phyloP scores from a whole-genome alignment of 2,888 invertebrate genomes.

The Limnephilus rhombicus region DNA sequence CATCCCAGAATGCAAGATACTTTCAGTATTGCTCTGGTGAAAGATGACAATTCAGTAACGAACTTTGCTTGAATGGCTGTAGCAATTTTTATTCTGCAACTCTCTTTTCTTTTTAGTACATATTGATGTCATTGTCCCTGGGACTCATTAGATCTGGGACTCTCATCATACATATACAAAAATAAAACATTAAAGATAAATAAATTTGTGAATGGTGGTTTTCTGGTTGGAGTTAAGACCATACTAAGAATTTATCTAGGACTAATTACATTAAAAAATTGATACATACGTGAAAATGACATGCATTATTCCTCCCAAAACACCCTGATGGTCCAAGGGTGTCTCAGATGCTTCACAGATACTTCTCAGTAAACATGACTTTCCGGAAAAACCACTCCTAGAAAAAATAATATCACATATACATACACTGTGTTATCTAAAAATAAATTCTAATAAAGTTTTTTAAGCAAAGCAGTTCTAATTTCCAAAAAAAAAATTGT shows the following conservation, averaged over 20 bases:
- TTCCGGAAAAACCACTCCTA: constrained; percentile 78
- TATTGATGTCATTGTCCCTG: background rate
- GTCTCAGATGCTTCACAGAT: constrained; percentile 86
- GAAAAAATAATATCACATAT: background rate
- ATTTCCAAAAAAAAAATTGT: too few species aligned
- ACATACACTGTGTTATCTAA: too few species aligned
- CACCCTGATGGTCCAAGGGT: constrained; percentile 80
- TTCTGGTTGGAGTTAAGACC: background rate
- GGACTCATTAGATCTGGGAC: background rate
- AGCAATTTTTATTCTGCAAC: too few species aligned
- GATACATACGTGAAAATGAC: constrained; percentile 83
- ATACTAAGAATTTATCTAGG: background rate
- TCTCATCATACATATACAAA: background rate
- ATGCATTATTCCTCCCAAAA: constrained; percentile 83
- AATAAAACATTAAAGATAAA: background rate
- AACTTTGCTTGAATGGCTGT: too few species aligned
- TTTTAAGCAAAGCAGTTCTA: too few species aligned
- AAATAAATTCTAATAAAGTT: background rate
- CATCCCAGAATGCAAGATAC: too few species aligned
- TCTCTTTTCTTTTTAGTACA: background rate
- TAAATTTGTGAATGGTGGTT: background rate
- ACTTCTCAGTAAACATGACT: constrained; percentile 81
- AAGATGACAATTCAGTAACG: too few species aligned
- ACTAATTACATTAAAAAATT: background rate
- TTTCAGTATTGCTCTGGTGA: too few species aligned